These are phyloP conservation scores for Trachelus tabidus DNA, from an alignment of 2,888 invertebrate species.

Conservation along the genomic window DNA sequence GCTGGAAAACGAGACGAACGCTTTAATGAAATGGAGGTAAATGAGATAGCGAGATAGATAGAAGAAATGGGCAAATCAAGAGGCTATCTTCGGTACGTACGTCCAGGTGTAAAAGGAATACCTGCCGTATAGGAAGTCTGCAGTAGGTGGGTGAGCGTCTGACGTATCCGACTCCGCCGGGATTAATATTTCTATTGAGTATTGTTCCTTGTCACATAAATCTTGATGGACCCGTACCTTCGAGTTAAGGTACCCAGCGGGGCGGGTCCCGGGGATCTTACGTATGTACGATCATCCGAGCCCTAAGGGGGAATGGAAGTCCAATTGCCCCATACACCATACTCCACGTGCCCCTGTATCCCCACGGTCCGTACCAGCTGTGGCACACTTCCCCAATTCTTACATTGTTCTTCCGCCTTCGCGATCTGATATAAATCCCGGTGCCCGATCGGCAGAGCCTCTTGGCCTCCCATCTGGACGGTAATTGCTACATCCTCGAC, in stretches of 20 bases:
- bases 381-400: constrained; percentile 59
- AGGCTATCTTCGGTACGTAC: no score
- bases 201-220: constrained; percentile 53
- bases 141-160: no score
- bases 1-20: no score
- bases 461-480: constrained; percentile 37
- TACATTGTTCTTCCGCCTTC: constrained; percentile 46
- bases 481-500: constrained; percentile 31
- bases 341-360: constrained; percentile 8
- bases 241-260: constrained; percentile 4
- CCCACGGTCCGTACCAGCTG: constrained; percentile 8
- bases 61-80: no score
- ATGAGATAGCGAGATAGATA: no score
- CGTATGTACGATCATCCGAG: background rate
- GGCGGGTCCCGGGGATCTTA: constrained; percentile 8
- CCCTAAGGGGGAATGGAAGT: background rate
- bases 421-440: background rate
- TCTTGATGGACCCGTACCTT: constrained; percentile 28
- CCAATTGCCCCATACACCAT: constrained; percentile 8
- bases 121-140: no score
- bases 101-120: no score
- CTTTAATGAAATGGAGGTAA: no score
- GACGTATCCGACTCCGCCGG: constrained; percentile 10
- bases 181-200: constrained; percentile 53
- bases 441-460: constrained; percentile 1